These are phyloP conservation scores for Momotus momota DNA, from an alignment of 2,797 vertebrate genomes.

Conservation along the genomic window DNA sequence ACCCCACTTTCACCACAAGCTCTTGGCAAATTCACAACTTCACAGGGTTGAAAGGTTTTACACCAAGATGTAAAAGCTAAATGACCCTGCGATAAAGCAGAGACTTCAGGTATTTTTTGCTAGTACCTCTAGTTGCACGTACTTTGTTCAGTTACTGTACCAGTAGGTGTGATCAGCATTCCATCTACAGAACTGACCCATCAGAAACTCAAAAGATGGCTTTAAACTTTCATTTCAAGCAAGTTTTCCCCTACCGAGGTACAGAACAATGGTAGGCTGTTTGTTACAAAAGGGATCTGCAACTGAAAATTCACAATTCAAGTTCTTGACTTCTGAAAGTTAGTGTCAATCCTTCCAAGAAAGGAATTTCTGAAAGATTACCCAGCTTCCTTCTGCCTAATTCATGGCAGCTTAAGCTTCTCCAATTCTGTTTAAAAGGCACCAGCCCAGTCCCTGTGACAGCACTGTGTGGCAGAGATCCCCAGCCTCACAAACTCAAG, in stretches of 20 bases:
- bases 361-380: slow-evolving; percentile 16
- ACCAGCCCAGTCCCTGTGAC: slow-evolving; percentile 16
- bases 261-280: slow-evolving; percentile 16
- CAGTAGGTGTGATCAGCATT: slow-evolving; percentile 56
- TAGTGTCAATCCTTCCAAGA: slow-evolving; percentile 18
- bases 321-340: slow-evolving; percentile 20
- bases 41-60: slow-evolving; percentile 56
- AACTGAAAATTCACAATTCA: slow-evolving; percentile 14
- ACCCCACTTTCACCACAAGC: slow-evolving; percentile 56
- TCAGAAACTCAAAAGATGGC: neutral
- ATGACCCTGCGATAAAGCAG: slow-evolving; percentile 74
- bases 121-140: slow-evolving; percentile 39
- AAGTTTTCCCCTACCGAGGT: slow-evolving; percentile 9
- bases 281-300: slow-evolving; percentile 49
- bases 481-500: slow-evolving; percentile 35
- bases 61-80: slow-evolving; percentile 44
- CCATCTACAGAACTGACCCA: slow-evolving; percentile 42
- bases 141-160: slow-evolving; percentile 39
- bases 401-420: neutral
- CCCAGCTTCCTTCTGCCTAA: neutral
- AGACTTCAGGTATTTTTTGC: slow-evolving; percentile 34
- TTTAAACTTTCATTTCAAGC: slow-evolving; percentile 55
- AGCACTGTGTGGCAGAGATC: slow-evolving; percentile 30
- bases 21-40: slow-evolving; percentile 67
- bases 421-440: neutral